Conservation (phyloP, 2,797 vertebrate genomes). For the Gymnothorax javanicus region DNA sequence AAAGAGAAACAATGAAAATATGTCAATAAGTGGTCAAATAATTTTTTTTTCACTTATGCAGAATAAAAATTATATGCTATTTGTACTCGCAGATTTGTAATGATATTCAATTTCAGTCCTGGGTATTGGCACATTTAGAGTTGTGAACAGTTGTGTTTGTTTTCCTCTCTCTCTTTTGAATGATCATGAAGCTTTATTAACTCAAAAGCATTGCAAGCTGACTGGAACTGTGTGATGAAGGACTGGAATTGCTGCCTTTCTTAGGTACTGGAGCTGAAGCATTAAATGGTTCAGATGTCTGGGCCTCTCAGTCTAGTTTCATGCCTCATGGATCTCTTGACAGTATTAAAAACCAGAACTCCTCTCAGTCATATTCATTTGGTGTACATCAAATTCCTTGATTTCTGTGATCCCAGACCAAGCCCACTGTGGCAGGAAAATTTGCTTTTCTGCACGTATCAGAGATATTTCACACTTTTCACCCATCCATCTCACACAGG, state of each 20-base stretch:
- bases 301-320: background rate
- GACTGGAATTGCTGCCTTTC: background rate
- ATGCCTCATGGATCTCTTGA: background rate
- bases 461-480: background rate
- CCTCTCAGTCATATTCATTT: background rate
- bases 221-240: background rate
- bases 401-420: background rate
- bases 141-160: background rate
- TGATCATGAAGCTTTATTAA: slow-evolving; percentile 4
- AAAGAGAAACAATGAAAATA: background rate
- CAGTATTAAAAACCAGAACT: background rate
- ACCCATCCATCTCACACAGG: background rate
- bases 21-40: background rate
- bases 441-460: background rate
- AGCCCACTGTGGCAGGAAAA: background rate
- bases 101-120: background rate
- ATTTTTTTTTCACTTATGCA: background rate
- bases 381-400: background rate
- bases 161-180: background rate
- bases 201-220: background rate
- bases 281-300: background rate
- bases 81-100: background rate
- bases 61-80: background rate
- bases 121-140: background rate
- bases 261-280: background rate